Evolutionary conservation across 1,140 invertebrate genomes (phyloP).

Genomic region (Diachasma alloeum): DNA sequence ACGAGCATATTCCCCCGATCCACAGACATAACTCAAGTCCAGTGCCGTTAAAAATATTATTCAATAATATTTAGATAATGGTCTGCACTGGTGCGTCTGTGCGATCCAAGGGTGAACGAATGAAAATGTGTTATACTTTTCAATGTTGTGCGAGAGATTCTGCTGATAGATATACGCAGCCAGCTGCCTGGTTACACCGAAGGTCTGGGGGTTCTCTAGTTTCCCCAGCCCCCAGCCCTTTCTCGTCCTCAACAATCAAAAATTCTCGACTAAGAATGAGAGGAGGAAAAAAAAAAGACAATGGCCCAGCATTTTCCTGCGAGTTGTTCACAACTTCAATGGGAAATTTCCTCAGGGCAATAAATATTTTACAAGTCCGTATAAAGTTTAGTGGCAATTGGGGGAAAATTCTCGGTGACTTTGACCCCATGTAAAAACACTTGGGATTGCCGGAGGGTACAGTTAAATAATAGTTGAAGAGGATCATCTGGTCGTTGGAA

Average conservation of each 20-base stretch:
- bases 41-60: slow-evolving; percentile 44
- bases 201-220: slow-evolving; percentile 3
- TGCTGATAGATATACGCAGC: slow-evolving; percentile 50
- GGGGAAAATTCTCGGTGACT: not conserved
- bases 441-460: not conserved
- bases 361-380: not conserved
- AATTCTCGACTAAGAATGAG: not conserved
- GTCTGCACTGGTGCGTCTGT: slow-evolving; percentile 29
- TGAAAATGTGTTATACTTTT: slow-evolving; percentile 5
- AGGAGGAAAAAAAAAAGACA: not conserved
- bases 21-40: not conserved
- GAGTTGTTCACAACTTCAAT: not conserved
- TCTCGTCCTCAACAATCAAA: not conserved
- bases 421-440: not conserved
- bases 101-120: not conserved
- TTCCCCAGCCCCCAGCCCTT: not conserved
- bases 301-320: not conserved
- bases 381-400: not conserved
- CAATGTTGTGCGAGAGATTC: slow-evolving; percentile 43
- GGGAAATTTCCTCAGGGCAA: not conserved
- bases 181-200: slow-evolving; percentile 34
- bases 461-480: not conserved
- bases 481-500: not conserved
- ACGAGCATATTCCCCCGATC: not conserved
- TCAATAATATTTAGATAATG: slow-evolving; percentile 54